phyloP scores from a whole-genome alignment of 2,113 vertebrate species.

The Platycercus adscitus region DNA sequence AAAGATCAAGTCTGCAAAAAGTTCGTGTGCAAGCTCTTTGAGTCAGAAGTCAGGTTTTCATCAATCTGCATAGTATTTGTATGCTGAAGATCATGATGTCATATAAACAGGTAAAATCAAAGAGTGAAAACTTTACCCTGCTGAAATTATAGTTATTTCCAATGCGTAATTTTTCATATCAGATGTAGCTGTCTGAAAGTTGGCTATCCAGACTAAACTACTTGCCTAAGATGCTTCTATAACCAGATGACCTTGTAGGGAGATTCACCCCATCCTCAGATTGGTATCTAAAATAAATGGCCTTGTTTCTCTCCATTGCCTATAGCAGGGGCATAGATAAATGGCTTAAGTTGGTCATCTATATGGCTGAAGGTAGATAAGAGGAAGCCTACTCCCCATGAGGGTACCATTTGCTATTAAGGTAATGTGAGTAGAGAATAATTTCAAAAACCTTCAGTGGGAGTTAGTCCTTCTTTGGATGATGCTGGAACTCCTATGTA shows the following conservation, averaged over 20 bases:
- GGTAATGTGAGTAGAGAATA: background rate
- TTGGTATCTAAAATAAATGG: background rate
- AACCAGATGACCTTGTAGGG: background rate
- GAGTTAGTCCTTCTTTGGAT: background rate
- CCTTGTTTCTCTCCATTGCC: background rate
- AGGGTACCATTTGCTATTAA: background rate
- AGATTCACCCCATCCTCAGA: background rate
- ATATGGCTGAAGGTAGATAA: background rate
- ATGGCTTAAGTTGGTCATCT: background rate
- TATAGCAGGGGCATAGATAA: background rate
- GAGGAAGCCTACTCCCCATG: background rate
- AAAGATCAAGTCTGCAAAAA: background rate
- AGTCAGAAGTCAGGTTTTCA: background rate
- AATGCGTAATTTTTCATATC: background rate
- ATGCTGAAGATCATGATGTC: background rate
- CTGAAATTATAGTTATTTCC: background rate
- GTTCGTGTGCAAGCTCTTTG: background rate
- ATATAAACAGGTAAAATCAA: background rate
- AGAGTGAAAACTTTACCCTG: background rate
- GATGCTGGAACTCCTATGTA: background rate
- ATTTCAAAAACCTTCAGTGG: background rate
- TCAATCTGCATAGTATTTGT: background rate
- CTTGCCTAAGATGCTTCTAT: background rate
- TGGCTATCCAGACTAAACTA: background rate
- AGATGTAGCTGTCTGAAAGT: background rate